Evolutionary conservation across 1,140 invertebrate species (phyloP), one percentile per base, ranked within the genome.

Genomic region (Magallana gigas): DNA sequence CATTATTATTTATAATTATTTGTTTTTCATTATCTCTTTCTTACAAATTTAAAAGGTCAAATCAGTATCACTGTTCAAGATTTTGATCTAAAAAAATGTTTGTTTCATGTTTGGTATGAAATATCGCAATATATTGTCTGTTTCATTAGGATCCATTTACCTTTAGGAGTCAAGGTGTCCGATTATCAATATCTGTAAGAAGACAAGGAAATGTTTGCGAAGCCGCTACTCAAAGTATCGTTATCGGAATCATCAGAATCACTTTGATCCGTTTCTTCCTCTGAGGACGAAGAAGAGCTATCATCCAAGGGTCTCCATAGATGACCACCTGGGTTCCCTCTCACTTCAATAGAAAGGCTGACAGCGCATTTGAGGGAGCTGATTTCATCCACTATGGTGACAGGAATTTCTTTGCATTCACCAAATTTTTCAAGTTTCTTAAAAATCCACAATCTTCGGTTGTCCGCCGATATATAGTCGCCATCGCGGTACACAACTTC

Each of bases 391-490:
- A 8, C 18, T n/a, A 16, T 16, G 16, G 29, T 83, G 4, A 83
- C 82, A 23, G 48, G 12, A 58, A 83, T 58, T 18, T 57, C n/a
- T 8, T 11, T 8, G 16, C 82, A 83, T n/a, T 48, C 48, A 57
- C 82, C 82, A 1, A 83, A 57, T 58, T 83, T 1, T n/a, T 83
- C 29, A 16, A 57, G 29, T 83, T 83, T 83, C 57, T 83, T 83
- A 7, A 83, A 57, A 14, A 83, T 23, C 82, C 82, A 83, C 11
- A 83, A 12, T 1, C 82, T 57, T n/a, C 82, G 29, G 23, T 57
- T 48, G 16, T 83, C 56, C 11, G 82, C 48, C 5, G 82, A 56
- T 29, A 48, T 48, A 0, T 48, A 48, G 36, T 4, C 36, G 36
- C 36, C 36, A 48, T 48, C 0, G 5, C 36, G 36, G 36, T 48